Evolutionary conservation across 30 jellyfish, hydroid and myxozoan species (phyloP).

Genomic region (Aurelia coerulea): DNA sequence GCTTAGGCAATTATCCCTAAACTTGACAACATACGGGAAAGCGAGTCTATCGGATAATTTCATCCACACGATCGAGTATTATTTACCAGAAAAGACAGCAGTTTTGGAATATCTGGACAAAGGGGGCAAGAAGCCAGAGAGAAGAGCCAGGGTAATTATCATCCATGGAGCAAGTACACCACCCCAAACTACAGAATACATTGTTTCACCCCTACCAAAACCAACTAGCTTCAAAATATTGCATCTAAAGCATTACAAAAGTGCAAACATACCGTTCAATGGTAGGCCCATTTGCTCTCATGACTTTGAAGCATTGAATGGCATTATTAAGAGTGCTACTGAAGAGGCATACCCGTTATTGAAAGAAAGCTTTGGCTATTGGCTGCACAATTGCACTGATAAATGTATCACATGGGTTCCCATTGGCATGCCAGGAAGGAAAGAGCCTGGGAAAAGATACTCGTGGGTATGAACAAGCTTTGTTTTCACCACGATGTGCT

Average conservation of each 20-base stretch:
- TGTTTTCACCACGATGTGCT: no score
- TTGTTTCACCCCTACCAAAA: slow-evolving; percentile 53
- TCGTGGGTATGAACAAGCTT: slow-evolving; percentile 47
- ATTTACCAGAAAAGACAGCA: slow-evolving; percentile 48
- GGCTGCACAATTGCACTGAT: slow-evolving; percentile 59
- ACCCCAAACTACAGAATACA: slow-evolving; percentile 42
- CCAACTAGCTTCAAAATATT: slow-evolving; percentile 22
- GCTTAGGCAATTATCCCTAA: slow-evolving; percentile 7
- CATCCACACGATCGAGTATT: slow-evolving; percentile 51
- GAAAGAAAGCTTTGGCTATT: slow-evolving; percentile 60
- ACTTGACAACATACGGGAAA: slow-evolving; percentile 32
- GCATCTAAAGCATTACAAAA: slow-evolving; percentile 16
- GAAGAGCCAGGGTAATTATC: slow-evolving; percentile 61
- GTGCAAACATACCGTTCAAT: slow-evolving; percentile 25
- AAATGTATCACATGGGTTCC: slow-evolving; percentile 19
- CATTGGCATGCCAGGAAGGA: slow-evolving; percentile 44
- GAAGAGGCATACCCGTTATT: slow-evolving; percentile 41
- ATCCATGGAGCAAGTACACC: slow-evolving; percentile 30
- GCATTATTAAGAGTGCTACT: slow-evolving; percentile 2
- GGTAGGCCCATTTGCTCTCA: slow-evolving; percentile 38
- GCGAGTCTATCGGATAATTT: slow-evolving; percentile 56
- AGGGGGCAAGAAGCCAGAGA: slow-evolving; percentile 44
- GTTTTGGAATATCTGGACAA: slow-evolving; percentile 41
- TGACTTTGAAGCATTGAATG: not conserved
- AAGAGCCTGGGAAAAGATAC: slow-evolving; percentile 32